Base-by-base conservation (phyloP, 2,888 invertebrate genomes). In the Coronaproctus castanopsis region DNA sequence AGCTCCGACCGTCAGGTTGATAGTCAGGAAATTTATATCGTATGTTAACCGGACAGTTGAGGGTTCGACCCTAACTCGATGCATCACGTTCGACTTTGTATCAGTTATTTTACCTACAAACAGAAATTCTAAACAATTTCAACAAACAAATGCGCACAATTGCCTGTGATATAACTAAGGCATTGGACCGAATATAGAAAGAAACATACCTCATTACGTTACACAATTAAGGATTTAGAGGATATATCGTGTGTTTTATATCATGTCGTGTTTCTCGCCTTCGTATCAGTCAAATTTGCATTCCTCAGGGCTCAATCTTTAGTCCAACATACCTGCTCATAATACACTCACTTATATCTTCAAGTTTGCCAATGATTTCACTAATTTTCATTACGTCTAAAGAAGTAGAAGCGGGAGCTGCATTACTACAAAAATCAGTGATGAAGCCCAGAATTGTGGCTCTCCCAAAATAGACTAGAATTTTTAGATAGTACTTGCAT, bases 11-110 rank as follows among this genome's bases (percentile, higher is more conserved):
- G 14, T 36, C 14, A 36, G 8, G 5, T 5, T 36, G 36, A 14
- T 8, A 36, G 14, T 8, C 14, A 36, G 36, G 14, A 36, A 36
- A 36, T 14, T 8, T 5, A 36, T 8, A 36, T 36, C 36, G 8
- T 14, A 36, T 36, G 14, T 36, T 14, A 36, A 36, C 36, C 5
- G 14, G 8, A 36, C 36, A 36, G 36, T 36, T 67, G 72, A 77
- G 76, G 61, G 36, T 21, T 52, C 56, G n/a, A n/a, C n/a, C n/a
- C n/a, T n/a, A 36, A 14, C 14, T 36, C 36, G 36, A 14, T 36
- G 8, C 36, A 36, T 8, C 36, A 14, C 36, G 36, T 36, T 36
- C 36, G 14, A 36, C 36, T 14, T 5, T 36, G 14, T 5, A 36
- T 36, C 36, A 36, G 8, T 36, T 36, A 36, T 36, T 36, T 14